Evolutionary conservation across 2,888 invertebrate species (phyloP).

Genomic region (Alloplasta piceator): DNA sequence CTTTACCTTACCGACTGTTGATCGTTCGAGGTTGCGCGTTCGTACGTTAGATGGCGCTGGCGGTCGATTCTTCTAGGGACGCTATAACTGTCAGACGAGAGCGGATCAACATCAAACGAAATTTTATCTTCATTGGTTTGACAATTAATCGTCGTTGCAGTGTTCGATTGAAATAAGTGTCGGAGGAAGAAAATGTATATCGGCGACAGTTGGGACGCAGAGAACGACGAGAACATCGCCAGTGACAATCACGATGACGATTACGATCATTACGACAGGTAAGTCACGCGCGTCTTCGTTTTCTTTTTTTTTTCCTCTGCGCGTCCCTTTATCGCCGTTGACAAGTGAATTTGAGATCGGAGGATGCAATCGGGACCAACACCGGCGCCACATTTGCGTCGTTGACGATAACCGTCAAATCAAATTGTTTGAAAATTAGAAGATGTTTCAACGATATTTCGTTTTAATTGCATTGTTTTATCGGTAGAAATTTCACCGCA

Average conservation of each 20-base stretch:
- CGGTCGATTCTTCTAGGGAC: background rate
- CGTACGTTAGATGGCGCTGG: too few species aligned
- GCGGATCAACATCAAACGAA: background rate
- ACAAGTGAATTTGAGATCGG: background rate
- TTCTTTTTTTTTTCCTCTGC: too few species aligned
- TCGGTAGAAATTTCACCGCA: too few species aligned
- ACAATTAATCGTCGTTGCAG: slow-evolving; percentile 21
- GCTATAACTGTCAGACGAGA: background rate
- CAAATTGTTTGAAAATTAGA: background rate
- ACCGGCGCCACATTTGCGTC: slow-evolving; percentile 22
- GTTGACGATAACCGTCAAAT: background rate
- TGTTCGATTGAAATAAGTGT: slow-evolving; percentile 45
- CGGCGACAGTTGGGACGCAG: slow-evolving; percentile 54
- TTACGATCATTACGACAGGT: slow-evolving; percentile 55
- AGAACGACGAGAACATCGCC: slow-evolving; percentile 49
- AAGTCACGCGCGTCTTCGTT: slow-evolving; percentile 21
- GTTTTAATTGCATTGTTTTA: background rate
- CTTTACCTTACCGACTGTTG: too few species aligned
- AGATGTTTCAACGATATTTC: background rate
- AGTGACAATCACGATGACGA: slow-evolving; percentile 47
- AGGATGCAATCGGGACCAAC: background rate
- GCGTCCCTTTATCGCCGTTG: background rate
- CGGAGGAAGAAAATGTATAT: slow-evolving; percentile 48
- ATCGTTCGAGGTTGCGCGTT: too few species aligned
- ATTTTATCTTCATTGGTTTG: slow-evolving; percentile 4